Base-by-base conservation (phyloP, 2,113 vertebrate genomes). In the Candoia aspera region DNA sequence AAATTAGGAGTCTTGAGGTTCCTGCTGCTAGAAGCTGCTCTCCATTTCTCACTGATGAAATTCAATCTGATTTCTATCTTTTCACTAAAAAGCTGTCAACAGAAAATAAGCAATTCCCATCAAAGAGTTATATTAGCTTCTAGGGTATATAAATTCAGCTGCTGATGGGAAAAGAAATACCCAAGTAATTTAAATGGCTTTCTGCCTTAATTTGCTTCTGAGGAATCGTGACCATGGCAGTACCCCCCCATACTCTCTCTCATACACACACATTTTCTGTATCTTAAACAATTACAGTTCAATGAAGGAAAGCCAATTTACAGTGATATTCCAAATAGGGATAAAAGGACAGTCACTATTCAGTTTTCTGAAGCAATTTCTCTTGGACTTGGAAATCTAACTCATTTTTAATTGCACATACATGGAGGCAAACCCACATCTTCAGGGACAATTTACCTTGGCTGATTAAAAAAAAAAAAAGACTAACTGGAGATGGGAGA, bases 11-110 rank as follows among this genome's bases (percentile, higher is more conserved):
- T 97, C 96, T 95, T 95, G 95, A 97, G 96, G 94, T 95, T 97
- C 97, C 97, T 97, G 97, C 97, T 97, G 98, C 96, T 96, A 97
- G 95, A 97, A 97, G 93, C 96, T 96, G 96, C 96, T 98, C 96
- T 97, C 97, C 97, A 98, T 98, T 97, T 98, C 97, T 98, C 96
- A 96, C 97, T 97, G 97, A 96, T 1, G 92, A 97, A 97, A 98
- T 98, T 97, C 97, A 98, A 97, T 98, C 97, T 97, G 97, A 97
- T 98, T 97, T 98, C 97, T 98, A 97, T 98, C 97, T 97, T 98
- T 97, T 97, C 97, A 97, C 98, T 97, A 97, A 98, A 96, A 97
- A 97, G 96, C 96, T 98, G 97, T 97, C 97, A 98, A 96, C 97
- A 97, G 96, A 97, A 98, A 98, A 98, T 97, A 98, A 98, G 97